These are phyloP conservation scores for Triplophysa dalaica DNA, from an alignment of 2,113 vertebrate species.

Conservation along the genomic window DNA sequence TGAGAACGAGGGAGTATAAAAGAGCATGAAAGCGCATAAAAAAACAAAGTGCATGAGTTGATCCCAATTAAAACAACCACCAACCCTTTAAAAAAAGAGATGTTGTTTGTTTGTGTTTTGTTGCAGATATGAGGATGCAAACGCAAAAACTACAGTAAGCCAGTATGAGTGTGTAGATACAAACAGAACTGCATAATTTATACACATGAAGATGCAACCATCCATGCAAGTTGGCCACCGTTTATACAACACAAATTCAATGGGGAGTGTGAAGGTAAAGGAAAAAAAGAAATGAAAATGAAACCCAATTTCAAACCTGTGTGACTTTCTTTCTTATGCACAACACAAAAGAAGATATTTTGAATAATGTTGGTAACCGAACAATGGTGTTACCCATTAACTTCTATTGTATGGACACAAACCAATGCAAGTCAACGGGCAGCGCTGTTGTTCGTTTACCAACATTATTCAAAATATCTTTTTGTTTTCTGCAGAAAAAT, in stretches of 20 bases:
- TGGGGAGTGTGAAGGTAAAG: too few species aligned
- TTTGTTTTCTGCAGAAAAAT: too few species aligned
- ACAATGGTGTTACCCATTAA: too few species aligned
- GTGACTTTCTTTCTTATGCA: too few species aligned
- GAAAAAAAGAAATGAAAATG: too few species aligned
- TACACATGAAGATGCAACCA: not conserved
- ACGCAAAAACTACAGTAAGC: not conserved
- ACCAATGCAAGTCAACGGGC: too few species aligned
- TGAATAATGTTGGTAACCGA: too few species aligned
- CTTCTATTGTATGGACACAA: too few species aligned
- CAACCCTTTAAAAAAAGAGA: conserved; percentile 22
- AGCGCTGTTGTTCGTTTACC: too few species aligned
- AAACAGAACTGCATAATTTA: not conserved
- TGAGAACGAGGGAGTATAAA: not conserved
- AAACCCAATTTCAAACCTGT: too few species aligned
- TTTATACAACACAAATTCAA: not conserved
- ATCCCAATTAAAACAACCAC: conserved; percentile 10
- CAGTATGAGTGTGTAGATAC: not conserved
- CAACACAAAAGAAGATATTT: too few species aligned
- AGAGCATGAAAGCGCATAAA: not conserved
- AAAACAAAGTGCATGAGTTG: not conserved
- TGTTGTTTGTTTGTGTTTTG: conserved; percentile 11
- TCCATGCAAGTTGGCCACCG: not conserved
- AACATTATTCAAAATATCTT: too few species aligned
- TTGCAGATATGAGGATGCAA: not conserved